Percentiles rank a stretch among this genome's conserved stretches.
Conservation (phyloP, 2,113 vertebrate species). For the Tychaedon coryphoeus region DNA sequence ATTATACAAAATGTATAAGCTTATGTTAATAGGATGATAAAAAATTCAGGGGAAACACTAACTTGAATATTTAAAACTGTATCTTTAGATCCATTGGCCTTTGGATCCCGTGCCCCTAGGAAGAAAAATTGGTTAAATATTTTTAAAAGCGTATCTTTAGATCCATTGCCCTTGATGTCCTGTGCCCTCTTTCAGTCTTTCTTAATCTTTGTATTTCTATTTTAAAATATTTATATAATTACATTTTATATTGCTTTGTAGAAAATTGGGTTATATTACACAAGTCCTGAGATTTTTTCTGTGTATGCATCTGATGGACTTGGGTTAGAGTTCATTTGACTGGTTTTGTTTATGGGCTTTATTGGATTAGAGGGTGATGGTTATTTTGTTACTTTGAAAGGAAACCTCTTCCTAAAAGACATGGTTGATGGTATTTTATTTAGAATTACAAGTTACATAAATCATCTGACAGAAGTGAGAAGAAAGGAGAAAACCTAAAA, state of each 20-base stretch:
- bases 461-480: not conserved
- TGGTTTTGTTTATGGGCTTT: not conserved
- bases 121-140: not conserved
- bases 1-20: slow-evolving; percentile 4
- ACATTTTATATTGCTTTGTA: not conserved
- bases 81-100: slow-evolving; percentile 4
- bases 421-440: not conserved
- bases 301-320: not conserved
- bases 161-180: not conserved
- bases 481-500: not conserved
- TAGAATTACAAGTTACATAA: not conserved
- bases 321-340: not conserved
- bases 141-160: not conserved
- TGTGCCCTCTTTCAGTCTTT: not conserved
- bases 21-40: slow-evolving; percentile 18
- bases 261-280: not conserved
- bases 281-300: not conserved
- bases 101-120: not conserved
- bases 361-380: not conserved
- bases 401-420: not conserved
- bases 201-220: not conserved
- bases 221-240: not conserved
- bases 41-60: not conserved
- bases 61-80: slow-evolving; percentile 25
- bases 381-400: not conserved